Evolutionary conservation across 2,113 vertebrate species (phyloP).

Genomic region (Onychostoma macrolepis): DNA sequence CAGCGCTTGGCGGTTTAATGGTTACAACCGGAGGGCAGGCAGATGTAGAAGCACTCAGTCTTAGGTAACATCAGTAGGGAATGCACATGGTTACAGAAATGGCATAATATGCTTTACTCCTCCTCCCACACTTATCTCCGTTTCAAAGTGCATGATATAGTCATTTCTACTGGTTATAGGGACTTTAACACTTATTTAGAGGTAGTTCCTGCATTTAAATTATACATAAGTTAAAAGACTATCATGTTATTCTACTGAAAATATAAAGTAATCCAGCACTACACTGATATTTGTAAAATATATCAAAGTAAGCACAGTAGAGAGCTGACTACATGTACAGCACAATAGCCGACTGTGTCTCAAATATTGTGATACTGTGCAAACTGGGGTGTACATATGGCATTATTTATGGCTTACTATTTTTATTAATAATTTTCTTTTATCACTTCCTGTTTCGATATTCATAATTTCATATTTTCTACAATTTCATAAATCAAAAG

Average conservation of each 20-base stretch:
- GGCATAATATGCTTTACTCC: background rate
- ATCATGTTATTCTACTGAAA: background rate
- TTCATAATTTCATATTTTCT: background rate
- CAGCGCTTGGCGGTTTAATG: constrained; percentile 35
- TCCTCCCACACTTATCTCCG: background rate
- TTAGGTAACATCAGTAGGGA: constrained; percentile 1
- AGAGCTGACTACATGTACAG: background rate
- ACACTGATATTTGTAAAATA: background rate
- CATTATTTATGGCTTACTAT: background rate
- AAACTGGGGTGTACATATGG: background rate
- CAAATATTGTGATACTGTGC: too few relatives aligned
- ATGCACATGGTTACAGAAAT: constrained; percentile 8
- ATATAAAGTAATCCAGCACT: background rate
- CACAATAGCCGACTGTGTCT: background rate
- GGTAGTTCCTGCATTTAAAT: background rate
- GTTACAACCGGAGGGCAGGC: constrained; percentile 8
- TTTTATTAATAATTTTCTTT: background rate
- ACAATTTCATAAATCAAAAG: background rate
- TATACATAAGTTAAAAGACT: background rate
- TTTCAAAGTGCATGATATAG: background rate
- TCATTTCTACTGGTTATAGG: background rate
- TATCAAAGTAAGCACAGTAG: background rate
- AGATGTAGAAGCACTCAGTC: constrained; percentile 19
- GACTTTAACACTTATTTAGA: background rate
- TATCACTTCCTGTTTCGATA: background rate